These are phyloP conservation scores for Ametastegia equiseti DNA, from an alignment of 2,888 invertebrate genomes.

Conservation along the genomic window DNA sequence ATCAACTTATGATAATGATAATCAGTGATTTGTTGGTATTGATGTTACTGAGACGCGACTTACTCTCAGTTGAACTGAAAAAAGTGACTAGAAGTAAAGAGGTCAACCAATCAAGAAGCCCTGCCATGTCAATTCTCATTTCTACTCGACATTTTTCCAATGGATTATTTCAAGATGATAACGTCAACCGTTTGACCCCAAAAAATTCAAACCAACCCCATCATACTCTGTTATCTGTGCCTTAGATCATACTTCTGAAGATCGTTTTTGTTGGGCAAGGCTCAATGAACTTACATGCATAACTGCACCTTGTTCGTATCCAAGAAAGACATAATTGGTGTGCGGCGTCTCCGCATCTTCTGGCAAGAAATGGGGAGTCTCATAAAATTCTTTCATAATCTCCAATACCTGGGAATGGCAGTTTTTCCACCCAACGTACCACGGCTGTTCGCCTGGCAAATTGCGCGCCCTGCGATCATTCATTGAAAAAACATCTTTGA, in stretches of 20 bases:
- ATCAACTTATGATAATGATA: too few relatives aligned
- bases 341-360: constrained; percentile 92
- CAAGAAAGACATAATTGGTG: constrained; percentile 95
- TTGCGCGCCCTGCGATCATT: constrained; percentile 81
- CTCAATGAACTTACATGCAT: constrained; percentile 86
- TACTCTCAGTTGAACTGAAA: too few relatives aligned
- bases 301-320: constrained; percentile 92
- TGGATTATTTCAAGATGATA: too few relatives aligned
- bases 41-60: too few relatives aligned
- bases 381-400: constrained; percentile 86
- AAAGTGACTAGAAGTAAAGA: too few relatives aligned
- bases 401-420: constrained; percentile 89
- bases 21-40: too few relatives aligned
- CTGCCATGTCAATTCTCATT: too few relatives aligned
- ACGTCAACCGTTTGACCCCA: too few relatives aligned
- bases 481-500: constrained; percentile 89
- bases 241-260: not conserved
- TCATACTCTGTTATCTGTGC: not conserved
- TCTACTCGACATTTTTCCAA: too few relatives aligned
- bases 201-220: not conserved
- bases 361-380: constrained; percentile 91
- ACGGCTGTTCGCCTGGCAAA: constrained; percentile 82
- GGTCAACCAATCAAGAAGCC: too few relatives aligned
- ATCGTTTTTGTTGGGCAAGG: not conserved
- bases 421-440: constrained; percentile 96